Conservation (phyloP, 1,140 invertebrate genomes). For the Euura saliciscinereae region DNA sequence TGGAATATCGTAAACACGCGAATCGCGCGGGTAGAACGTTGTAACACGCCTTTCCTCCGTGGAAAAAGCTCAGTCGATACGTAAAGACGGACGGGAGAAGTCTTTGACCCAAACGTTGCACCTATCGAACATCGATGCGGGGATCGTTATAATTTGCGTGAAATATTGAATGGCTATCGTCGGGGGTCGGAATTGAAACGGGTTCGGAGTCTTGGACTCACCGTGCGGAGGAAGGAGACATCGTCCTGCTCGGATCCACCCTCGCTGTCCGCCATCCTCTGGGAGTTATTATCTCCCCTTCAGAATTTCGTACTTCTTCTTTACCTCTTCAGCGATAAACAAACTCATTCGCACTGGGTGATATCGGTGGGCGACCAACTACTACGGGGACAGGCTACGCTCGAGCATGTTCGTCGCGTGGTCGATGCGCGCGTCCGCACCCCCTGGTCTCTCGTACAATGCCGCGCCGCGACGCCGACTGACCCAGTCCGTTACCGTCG, state of each 20-base stretch:
- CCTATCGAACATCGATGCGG: too few relatives aligned
- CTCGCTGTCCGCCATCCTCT: slow-evolving; percentile 86
- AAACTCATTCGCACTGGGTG: background rate
- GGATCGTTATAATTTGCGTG: too few relatives aligned
- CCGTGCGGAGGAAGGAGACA: slow-evolving; percentile 96
- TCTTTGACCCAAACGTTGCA: too few relatives aligned
- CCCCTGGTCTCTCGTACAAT: background rate
- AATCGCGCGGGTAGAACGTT: too few relatives aligned
- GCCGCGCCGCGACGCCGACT: background rate
- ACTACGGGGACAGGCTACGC: background rate
- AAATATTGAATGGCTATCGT: too few relatives aligned
- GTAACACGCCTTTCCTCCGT: too few relatives aligned
- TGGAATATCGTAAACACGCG: too few relatives aligned
- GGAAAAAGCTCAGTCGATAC: too few relatives aligned
- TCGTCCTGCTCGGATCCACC: slow-evolving; percentile 96
- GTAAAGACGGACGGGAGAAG: too few relatives aligned
- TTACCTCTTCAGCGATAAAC: slow-evolving; percentile 22
- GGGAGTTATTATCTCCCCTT: slow-evolving; percentile 19
- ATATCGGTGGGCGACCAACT: background rate
- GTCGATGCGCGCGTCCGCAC: slow-evolving; percentile 11
- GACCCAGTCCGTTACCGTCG: background rate
- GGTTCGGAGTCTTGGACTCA: slow-evolving; percentile 62
- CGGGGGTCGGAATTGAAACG: too few relatives aligned
- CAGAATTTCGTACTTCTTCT: slow-evolving; percentile 21
- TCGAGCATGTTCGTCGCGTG: slow-evolving; percentile 29